Evolutionary conservation across 2,888 invertebrate genomes (phyloP), one percentile per base, ranked within the genome.

Genomic region (Drosophila macrothrix): DNA sequence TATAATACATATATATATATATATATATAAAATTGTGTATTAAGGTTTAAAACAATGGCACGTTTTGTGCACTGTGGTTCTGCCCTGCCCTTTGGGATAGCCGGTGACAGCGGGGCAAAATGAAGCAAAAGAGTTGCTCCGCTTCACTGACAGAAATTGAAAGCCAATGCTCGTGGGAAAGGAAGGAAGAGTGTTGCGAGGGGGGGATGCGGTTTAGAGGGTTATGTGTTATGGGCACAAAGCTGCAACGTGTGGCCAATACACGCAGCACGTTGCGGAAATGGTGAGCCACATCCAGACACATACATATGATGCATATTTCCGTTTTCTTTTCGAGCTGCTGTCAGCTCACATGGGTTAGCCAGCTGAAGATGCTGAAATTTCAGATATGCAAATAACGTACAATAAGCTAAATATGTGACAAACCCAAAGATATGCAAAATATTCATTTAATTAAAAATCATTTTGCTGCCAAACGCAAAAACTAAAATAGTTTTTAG

Each of bases 21-120:
- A 49, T 37, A 31, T 52, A 25, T 46, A 39, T 3, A n/a, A 65
- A 56, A 49, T 50, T n/a, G 33, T 59, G 25, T 43, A 72, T 70
- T 73, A 67, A 72, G 70, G 80, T 73, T 83, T 67, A 50, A 85
- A 83, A 78, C 82, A 88, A 85, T 88, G 85, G 55, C 63, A 67
- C 83, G 59, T 58, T 46, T 56, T 58, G 56, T 56, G 35, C 35
- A 65, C 67, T 62, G 49, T 54, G 53, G 52, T 33, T 67, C 22
- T 7, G 5, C 14, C 29, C 16, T 5, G 50, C 56, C 63, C 50
- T 29, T 5, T 22, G 35, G 55, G 39, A 25, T 14, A n/a, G n/a
- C 37, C 28, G 22, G 22, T 43, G 43, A 43, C 35, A 37, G 35
- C 14, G 43, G 22, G 52, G 64, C 73, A 73, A 65, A 65, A 80